A percentile compares a stretch with the other conserved stretches of the same genome.
Conservation (phyloP, 2,797 vertebrate species). For the Falco berigora region DNA sequence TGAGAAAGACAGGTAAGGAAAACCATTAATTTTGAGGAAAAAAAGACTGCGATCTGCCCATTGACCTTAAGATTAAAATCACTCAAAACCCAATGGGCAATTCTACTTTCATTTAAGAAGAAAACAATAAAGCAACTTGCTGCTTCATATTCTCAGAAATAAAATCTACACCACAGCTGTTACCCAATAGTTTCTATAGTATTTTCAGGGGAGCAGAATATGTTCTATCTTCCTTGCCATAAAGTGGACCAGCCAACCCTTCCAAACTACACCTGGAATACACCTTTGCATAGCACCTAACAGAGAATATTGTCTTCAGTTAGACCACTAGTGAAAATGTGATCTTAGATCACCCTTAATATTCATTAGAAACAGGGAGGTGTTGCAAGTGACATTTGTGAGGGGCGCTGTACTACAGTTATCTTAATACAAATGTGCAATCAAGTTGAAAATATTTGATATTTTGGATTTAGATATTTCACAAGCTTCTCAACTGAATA, state of each 20-base stretch:
- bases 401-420: background rate
- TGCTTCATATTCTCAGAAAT: background rate
- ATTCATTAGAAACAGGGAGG: background rate
- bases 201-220: background rate
- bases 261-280: background rate
- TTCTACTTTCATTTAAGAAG: background rate
- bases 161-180: background rate
- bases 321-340: background rate
- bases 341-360: background rate
- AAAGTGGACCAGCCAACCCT: background rate
- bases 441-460: background rate
- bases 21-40: background rate
- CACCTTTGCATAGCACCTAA: background rate
- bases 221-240: background rate
- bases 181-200: background rate
- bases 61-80: background rate
- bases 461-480: background rate
- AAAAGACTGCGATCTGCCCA: background rate
- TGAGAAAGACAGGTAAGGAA: background rate
- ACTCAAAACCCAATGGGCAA: background rate
- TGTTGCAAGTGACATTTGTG: background rate
- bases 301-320: background rate
- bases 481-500: background rate
- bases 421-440: background rate
- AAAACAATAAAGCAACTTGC: background rate